Base-by-base conservation (phyloP, 2,797 vertebrate species). In the Oreortyx pictus region DNA sequence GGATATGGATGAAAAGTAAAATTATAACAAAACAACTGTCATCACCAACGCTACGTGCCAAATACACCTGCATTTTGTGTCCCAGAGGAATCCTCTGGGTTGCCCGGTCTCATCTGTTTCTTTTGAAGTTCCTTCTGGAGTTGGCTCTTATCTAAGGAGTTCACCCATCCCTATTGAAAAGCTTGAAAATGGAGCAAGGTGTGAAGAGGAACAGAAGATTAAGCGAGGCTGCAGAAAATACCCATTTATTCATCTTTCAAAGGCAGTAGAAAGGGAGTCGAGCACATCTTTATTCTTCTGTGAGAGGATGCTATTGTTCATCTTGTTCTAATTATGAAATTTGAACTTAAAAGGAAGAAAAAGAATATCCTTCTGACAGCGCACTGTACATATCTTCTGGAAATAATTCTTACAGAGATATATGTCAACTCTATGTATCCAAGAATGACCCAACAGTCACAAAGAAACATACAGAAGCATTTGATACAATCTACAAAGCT, bases 311-410 rank as follows among this genome's bases (percentile, higher is more conserved):
- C 94, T 94, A 92, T 96, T 97, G 92, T 97, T 97, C 96, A 85
- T 94, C 72, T 25, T 86, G 39, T 90, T 95, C 96, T 97, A 97
- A 97, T 97, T 97, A 96, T 93, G 89, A 97, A 96, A 97, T 94
- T 49, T 94, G 91, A 96, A 94, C 92, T 95, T 95, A 77, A 96
- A 97, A 97, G 81, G 94, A 94, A 93, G 81, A 96, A 96, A 96
- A 61, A 66, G 71, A 95, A 90, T 74, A 82, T 82, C 86, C 84
- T 60, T 86, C 70, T 68, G 76, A 88, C 92, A 86, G 60, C 19
- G 46, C 54, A 74, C 61, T 71, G 57, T 81, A 61, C 91, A 88
- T 93, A 87, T 94, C 91, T 96, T 96, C 85, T 0, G 7, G 91
- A 97, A 97, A 97, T 88, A 95, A 92, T 95, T 96, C 81, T 97